Evolutionary conservation across 2,113 vertebrate species (phyloP), one percentile per base, ranked within the genome.

Genomic region (Passerina amoena): DNA sequence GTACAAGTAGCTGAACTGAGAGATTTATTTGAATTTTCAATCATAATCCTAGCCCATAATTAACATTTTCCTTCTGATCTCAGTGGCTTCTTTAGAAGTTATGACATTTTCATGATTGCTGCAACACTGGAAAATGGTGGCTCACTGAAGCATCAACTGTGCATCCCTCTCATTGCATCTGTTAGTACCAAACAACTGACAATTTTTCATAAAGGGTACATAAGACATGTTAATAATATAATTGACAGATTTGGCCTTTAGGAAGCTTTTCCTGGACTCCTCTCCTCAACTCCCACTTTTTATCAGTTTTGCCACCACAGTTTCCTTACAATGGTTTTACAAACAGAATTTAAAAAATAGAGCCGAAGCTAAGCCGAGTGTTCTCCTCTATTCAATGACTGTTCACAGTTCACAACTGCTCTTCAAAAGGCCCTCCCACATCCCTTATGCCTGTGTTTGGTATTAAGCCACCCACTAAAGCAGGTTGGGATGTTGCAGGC

Each of bases 351-450:
- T 24, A 1, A 83, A 92, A 95, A 82, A 79, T 30, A 82, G 66
- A 82, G 25, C 73, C 69, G 71, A 90, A 90, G 31, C 45, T 80
- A 79, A 90, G 35, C 20, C 1, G 24, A 53, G 28, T 42, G 57
- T 69, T 94, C 53, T 91, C 31, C 61, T 16, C n/a, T 93, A 22
- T 77, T 72, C 14, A 59, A 18, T 72, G 66, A 88, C 68, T 81
- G 45, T 75, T 92, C 82, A 70, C 47, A 73, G 60, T 38, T 92
- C 86, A 81, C 63, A 92, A 86, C 40, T 78, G 59, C 82, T 83
- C 85, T 95, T 72, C 87, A 86, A 80, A 96, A 92, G 70, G 50
- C 59, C 71, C 88, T 96, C 91, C 95, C 86, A 96, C 91, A 70
- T 68, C 38, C 86, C 88, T 93, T 93, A 65, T 93, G 88, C 60